These are phyloP conservation scores for Metacarcinus magister DNA, from an alignment of 2,888 invertebrate species.

Conservation along the genomic window DNA sequence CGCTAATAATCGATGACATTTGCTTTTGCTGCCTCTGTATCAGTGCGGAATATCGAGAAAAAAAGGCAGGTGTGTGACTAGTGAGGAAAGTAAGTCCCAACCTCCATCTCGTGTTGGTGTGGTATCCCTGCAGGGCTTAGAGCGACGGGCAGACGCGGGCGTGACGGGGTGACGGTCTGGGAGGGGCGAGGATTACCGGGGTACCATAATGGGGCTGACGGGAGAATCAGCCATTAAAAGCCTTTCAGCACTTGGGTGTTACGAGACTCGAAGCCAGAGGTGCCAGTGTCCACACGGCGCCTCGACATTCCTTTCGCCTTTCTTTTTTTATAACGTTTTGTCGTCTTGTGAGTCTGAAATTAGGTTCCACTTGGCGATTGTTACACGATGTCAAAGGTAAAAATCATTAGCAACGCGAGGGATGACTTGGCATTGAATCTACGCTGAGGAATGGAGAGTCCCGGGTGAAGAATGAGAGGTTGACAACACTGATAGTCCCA, in stretches of 20 bases:
- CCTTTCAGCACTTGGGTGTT: slow-evolving; percentile 75
- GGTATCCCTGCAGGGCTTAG: slow-evolving; percentile 8
- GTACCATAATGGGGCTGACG: slow-evolving; percentile 75
- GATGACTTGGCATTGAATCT: neutral
- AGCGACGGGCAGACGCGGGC: slow-evolving; percentile 12
- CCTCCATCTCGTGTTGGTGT: neutral
- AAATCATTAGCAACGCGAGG: neutral
- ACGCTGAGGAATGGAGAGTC: neutral
- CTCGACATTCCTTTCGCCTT: neutral
- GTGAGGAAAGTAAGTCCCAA: neutral
- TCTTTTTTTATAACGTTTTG: neutral
- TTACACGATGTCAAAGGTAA: slow-evolving; percentile 2
- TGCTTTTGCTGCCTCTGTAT: neutral
- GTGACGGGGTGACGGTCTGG: slow-evolving; percentile 60
- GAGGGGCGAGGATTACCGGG: slow-evolving; percentile 71
- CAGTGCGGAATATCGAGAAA: neutral
- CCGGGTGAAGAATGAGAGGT: slow-evolving; percentile 5
- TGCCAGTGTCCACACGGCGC: slow-evolving; percentile 65
- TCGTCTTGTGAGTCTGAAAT: slow-evolving; percentile 28
- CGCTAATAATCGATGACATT: neutral
- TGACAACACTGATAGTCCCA: slow-evolving; percentile 62
- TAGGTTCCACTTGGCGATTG: slow-evolving; percentile 13
- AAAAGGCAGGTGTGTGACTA: neutral
- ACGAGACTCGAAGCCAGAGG: slow-evolving; percentile 64
- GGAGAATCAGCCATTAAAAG: slow-evolving; percentile 78